These are phyloP conservation scores for Chinchilla lanigera DNA, from an alignment of 2,113 vertebrate genomes.

Conservation along the genomic window DNA sequence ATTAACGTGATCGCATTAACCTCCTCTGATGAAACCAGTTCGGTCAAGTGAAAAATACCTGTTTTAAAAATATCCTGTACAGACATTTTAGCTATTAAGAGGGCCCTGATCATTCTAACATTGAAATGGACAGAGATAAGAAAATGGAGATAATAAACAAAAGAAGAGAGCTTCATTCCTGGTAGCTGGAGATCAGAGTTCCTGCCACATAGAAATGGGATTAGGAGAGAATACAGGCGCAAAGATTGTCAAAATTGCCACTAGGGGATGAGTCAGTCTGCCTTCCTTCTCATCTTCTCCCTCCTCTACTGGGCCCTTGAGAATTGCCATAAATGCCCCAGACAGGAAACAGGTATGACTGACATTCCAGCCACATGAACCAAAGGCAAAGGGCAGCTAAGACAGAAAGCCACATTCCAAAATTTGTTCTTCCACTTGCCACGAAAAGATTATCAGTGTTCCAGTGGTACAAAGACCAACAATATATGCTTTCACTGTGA, in stretches of 20 bases:
- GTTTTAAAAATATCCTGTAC: constrained; percentile 62
- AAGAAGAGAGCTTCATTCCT: not conserved
- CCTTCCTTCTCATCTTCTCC: too few relatives aligned
- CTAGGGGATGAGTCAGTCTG: not conserved
- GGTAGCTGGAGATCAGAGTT: not conserved
- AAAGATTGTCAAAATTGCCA: not conserved
- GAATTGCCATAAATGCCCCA: not conserved
- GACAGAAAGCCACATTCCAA: constrained; percentile 22
- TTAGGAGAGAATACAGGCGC: constrained; percentile 11
- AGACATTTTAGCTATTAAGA: constrained; percentile 67
- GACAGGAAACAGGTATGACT: not conserved
- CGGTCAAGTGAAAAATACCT: constrained; percentile 77
- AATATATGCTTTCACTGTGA: not conserved
- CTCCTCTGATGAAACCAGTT: constrained; percentile 66
- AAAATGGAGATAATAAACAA: constrained; percentile 45
- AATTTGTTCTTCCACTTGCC: constrained; percentile 1
- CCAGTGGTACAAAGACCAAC: not conserved
- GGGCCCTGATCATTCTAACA: constrained; percentile 32
- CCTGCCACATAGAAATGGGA: not conserved
- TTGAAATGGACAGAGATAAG: constrained; percentile 46
- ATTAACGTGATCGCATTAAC: constrained; percentile 75
- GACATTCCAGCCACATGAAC: constrained; percentile 2
- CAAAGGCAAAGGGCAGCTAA: not conserved
- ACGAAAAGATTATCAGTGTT: not conserved
- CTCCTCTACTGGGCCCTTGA: not conserved